Evolutionary conservation across 2,113 vertebrate species (phyloP).

Genomic region (Gila orcuttii): DNA sequence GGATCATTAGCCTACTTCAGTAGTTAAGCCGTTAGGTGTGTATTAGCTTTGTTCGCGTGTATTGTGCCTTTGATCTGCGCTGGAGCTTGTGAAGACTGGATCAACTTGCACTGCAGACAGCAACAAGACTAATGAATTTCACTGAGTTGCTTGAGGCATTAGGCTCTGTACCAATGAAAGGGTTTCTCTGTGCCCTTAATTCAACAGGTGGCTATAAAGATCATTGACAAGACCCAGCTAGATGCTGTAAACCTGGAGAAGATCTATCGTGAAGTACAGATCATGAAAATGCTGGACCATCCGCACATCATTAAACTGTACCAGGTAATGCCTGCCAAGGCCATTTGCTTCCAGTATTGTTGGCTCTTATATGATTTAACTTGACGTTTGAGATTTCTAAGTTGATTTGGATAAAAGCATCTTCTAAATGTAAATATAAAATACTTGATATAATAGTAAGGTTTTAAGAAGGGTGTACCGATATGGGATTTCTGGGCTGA

Average conservation of each 20-base stretch:
- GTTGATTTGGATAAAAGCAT: background rate
- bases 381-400: background rate
- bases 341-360: background rate
- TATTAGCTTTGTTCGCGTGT: background rate
- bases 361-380: background rate
- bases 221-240: constrained; percentile 97
- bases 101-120: background rate
- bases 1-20: constrained; percentile 4
- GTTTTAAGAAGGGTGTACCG: constrained; percentile 22
- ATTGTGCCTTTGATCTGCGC: constrained; percentile 24
- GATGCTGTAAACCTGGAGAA: constrained; percentile 97
- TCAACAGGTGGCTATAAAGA: constrained; percentile 96
- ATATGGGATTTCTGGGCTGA: constrained; percentile 30
- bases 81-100: constrained; percentile 23
- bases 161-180: constrained; percentile 26
- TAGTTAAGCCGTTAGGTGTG: background rate
- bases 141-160: background rate
- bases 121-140: constrained; percentile 5
- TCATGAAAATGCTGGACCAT: constrained; percentile 98
- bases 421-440: background rate
- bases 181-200: constrained; percentile 57
- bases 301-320: constrained; percentile 98
- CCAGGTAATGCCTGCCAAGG: constrained; percentile 79
- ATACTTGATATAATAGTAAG: background rate
- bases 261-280: constrained; percentile 96